Evolutionary conservation across 2,888 invertebrate species (phyloP), one percentile per base, ranked within the genome.

Genomic region (Synanthedon formicaeformis): DNA sequence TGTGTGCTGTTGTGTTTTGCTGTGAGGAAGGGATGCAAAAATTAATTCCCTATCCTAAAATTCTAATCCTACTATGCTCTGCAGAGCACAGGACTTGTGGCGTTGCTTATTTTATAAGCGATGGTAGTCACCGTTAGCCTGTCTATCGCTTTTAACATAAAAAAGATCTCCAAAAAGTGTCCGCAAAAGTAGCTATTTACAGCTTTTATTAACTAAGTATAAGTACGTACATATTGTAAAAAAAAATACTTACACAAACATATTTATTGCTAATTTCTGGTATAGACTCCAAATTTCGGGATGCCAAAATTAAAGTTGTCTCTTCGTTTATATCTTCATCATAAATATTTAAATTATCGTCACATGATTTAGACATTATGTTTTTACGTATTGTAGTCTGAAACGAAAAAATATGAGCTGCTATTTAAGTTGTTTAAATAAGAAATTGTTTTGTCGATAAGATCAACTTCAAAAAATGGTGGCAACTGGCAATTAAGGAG

Each of bases 241-340:
- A 23, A 23, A 5, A 6, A 13, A 41, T 13, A 78, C 80, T 77
- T 63, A 85, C 85, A 57, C 68, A 66, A 52, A 83, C 49, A 48
- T 61, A 54, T 41, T 64, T 64, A 57, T 70, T 76, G 11, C 67
- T 66, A 13, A 82, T 57, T 27, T 66, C 59, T 2, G 86, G 82
- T 10, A 79, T 57, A 23, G 41, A 50, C 18, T 65, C 60, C 45
- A 86, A 63, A n/a, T 60, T 62, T 59, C 70, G 67, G 2, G 62
- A 67, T 13, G 81, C 78, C 50, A 80, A 65, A 65, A 84, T 75
- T 48, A 71, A 64, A 11, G 66, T 66, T 3, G 71, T 77, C 48
- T 77, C 73, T 51, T 76, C 70, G 59, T 73, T 71, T 40, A 76
- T 57, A 41, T 63, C 66, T 57, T 78, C 75, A 55, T 82, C 83